Conservation (phyloP, 2,888 invertebrate genomes). For the Odontocolon sp. region DNA sequence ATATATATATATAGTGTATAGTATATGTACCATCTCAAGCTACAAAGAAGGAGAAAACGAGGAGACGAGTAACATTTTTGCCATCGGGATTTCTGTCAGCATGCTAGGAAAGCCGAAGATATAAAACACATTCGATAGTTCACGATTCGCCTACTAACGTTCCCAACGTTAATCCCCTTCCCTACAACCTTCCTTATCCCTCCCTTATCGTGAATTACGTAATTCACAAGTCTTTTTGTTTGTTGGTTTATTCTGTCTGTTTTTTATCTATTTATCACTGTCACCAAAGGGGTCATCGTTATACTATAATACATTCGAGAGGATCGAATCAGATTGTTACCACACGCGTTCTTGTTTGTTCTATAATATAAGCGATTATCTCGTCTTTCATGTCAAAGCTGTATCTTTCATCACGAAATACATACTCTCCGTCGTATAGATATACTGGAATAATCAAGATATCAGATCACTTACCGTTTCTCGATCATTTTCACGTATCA, state of each 20-base stretch:
- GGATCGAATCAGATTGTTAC: not conserved
- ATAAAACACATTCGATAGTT: slow-evolving; percentile 40
- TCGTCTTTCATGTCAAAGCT: not conserved
- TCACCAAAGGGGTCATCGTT: not conserved
- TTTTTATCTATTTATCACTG: not conserved
- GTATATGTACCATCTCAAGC: slow-evolving; percentile 13
- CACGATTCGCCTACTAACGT: slow-evolving; percentile 40
- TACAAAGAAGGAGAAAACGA: slow-evolving; percentile 25
- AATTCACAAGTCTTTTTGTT: slow-evolving; percentile 24
- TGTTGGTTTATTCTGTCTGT: not conserved
- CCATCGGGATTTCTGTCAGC: slow-evolving; percentile 41
- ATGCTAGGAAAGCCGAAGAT: slow-evolving; percentile 12
- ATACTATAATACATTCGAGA: not conserved
- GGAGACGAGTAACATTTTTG: slow-evolving; percentile 19
- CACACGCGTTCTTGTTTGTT: not conserved
- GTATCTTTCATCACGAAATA: not conserved
- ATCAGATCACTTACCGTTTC: slow-evolving; percentile 43
- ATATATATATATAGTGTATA: slow-evolving; percentile 5
- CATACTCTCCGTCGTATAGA: not conserved
- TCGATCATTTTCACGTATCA: not conserved
- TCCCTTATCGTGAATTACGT: slow-evolving; percentile 25
- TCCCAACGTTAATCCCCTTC: slow-evolving; percentile 38
- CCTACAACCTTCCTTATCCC: slow-evolving; percentile 24
- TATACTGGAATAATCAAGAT: not conserved
- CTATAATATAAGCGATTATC: not conserved